Conservation (phyloP, 2,797 vertebrate species). For the Anableps anableps region DNA sequence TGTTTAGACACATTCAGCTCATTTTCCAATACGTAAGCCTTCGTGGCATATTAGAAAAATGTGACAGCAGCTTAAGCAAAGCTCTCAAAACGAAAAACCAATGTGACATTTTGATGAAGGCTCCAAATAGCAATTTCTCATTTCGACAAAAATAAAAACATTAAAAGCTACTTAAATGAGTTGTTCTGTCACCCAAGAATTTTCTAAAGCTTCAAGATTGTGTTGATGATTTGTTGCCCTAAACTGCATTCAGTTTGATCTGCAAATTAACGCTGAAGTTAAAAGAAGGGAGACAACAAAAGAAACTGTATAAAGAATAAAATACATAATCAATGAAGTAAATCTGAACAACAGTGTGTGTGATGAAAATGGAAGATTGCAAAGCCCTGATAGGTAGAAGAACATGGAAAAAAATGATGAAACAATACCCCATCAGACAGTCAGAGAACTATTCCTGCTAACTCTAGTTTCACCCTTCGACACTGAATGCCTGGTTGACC, state of each 20-base stretch:
- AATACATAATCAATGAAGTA: slow-evolving; percentile 16
- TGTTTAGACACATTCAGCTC: no score
- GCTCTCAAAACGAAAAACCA: neutral
- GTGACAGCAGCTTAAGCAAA: neutral
- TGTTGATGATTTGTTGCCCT: neutral
- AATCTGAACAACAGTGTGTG: slow-evolving; percentile 9
- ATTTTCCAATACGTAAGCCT: no score
- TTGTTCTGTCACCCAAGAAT: neutral
- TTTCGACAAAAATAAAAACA: neutral
- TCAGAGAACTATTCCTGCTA: slow-evolving; percentile 34
- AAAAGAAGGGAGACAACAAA: neutral
- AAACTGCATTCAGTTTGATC: neutral
- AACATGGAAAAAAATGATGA: slow-evolving; percentile 1
- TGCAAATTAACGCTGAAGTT: neutral
- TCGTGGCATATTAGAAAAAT: neutral
- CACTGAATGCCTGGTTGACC: slow-evolving; percentile 52
- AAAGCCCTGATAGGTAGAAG: slow-evolving; percentile 23
- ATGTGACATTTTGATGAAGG: neutral
- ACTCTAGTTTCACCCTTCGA: slow-evolving; percentile 26
- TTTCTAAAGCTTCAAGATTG: neutral
- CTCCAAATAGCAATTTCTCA: neutral
- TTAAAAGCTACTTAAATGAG: neutral
- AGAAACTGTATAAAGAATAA: neutral
- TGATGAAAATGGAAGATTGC: slow-evolving; percentile 1
- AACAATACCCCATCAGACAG: slow-evolving; percentile 41